Conservation (phyloP, 2,113 vertebrate species). For the Oryzias javanicus region DNA sequence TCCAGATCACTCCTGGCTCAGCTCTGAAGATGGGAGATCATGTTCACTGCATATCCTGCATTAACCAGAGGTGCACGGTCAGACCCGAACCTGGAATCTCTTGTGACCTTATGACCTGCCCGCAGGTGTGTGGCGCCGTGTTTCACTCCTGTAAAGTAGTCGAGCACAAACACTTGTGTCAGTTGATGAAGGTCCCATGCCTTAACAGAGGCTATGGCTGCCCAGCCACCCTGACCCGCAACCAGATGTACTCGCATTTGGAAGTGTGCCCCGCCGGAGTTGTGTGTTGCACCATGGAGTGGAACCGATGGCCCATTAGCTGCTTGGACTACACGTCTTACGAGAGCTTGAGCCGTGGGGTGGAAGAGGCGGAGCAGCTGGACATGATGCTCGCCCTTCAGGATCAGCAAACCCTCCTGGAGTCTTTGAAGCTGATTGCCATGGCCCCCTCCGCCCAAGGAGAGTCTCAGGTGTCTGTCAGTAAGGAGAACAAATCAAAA, state of each 20-base stretch:
- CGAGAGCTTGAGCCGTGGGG: constrained; percentile 89
- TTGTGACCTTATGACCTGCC: constrained; percentile 87
- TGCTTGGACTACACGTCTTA: constrained; percentile 92
- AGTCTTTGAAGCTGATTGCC: constrained; percentile 92
- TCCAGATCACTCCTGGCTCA: background rate
- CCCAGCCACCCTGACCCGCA: constrained; percentile 84
- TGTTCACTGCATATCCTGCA: constrained; percentile 88
- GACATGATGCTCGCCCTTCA: constrained; percentile 96
- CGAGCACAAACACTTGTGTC: constrained; percentile 92
- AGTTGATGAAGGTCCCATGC: constrained; percentile 90
- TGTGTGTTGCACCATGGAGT: constrained; percentile 98
- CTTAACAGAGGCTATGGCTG: constrained; percentile 93
- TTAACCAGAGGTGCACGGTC: constrained; percentile 88
- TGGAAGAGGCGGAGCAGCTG: constrained; percentile 91
- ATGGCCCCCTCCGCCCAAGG: constrained; percentile 84
- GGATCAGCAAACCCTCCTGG: constrained; percentile 92
- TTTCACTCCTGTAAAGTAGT: constrained; percentile 92
- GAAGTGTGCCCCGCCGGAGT: constrained; percentile 93
- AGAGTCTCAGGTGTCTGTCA: constrained; percentile 59
- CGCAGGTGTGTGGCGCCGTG: constrained; percentile 90
- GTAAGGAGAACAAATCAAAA: constrained; percentile 14
- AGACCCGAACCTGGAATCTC: constrained; percentile 85
- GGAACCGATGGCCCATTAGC: constrained; percentile 97
- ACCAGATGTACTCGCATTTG: constrained; percentile 91
- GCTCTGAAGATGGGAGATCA: constrained; percentile 82